phyloP scores from a whole-genome alignment of 2,888 invertebrate genomes.

The Protonemura montana region DNA sequence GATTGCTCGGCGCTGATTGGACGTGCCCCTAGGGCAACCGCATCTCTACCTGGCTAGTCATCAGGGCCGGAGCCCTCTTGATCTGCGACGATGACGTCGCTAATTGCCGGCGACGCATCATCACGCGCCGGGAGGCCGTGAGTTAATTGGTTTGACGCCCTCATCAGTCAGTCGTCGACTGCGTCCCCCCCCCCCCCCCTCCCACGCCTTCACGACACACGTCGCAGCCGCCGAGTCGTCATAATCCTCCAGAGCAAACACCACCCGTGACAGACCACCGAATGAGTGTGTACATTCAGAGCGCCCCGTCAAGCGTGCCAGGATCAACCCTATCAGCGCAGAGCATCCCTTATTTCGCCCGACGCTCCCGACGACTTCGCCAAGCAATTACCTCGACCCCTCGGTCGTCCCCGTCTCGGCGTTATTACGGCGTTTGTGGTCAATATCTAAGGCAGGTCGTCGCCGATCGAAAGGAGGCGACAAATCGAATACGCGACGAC shows the following conservation, averaged over 20 bases:
- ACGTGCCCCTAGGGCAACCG: no score
- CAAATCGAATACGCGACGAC: background rate
- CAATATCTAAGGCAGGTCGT: background rate
- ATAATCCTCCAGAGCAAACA: background rate
- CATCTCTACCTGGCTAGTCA: background rate
- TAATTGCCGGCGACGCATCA: background rate
- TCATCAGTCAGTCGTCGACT: conserved; percentile 7
- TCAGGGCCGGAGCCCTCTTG: background rate
- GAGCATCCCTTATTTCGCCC: background rate
- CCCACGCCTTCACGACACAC: background rate
- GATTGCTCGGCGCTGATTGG: background rate
- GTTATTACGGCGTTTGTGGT: background rate
- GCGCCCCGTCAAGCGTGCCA: background rate
- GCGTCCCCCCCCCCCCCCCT: conserved; percentile 1
- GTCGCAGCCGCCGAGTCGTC: background rate
- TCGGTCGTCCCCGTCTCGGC: background rate
- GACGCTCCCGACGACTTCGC: background rate
- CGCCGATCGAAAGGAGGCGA: background rate
- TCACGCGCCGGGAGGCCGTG: background rate
- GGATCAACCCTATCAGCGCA: background rate
- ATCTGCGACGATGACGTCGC: background rate
- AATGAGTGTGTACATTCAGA: background rate
- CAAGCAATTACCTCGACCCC: background rate
- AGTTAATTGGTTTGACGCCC: background rate
- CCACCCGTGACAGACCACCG: background rate